These are phyloP conservation scores for Chinchilla lanigera DNA, from an alignment of 2,113 vertebrate genomes.

Conservation along the genomic window DNA sequence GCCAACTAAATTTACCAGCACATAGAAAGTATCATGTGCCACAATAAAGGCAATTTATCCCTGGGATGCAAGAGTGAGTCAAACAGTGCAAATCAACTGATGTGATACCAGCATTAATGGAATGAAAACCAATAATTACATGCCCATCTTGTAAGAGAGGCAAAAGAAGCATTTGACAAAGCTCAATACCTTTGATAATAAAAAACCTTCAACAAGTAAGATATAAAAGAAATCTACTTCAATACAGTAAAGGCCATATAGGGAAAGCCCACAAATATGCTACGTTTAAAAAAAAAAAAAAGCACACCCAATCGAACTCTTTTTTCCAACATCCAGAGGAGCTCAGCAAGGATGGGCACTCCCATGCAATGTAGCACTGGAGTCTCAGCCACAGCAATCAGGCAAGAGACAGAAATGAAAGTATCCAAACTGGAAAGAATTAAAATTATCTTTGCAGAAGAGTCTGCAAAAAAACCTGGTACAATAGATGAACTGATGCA, in stretches of 20 bases:
- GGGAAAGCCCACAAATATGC: neutral
- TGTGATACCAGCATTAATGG: neutral
- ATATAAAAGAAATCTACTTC: neutral
- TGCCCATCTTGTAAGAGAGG: neutral
- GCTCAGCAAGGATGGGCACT: neutral
- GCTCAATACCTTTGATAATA: neutral
- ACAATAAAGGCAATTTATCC: neutral
- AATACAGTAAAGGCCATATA: neutral
- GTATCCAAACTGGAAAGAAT: neutral
- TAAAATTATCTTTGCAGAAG: neutral
- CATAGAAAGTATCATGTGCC: neutral
- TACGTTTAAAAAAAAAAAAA: neutral
- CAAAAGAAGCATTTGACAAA: neutral
- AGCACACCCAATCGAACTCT: neutral
- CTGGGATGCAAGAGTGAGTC: neutral
- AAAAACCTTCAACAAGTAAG: neutral
- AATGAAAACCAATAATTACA: neutral
- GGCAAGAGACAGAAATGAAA: neutral
- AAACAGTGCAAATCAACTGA: neutral
- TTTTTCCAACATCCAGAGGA: neutral
- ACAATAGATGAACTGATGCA: neutral
- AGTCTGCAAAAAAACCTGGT: neutral
- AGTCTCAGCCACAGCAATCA: neutral
- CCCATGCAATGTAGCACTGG: neutral
- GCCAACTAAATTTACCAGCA: neutral